A percentile compares a stretch with the other conserved stretches of the same genome.
Conservation (phyloP, 2,797 vertebrate genomes). For the Pseudopleuronectes americanus region DNA sequence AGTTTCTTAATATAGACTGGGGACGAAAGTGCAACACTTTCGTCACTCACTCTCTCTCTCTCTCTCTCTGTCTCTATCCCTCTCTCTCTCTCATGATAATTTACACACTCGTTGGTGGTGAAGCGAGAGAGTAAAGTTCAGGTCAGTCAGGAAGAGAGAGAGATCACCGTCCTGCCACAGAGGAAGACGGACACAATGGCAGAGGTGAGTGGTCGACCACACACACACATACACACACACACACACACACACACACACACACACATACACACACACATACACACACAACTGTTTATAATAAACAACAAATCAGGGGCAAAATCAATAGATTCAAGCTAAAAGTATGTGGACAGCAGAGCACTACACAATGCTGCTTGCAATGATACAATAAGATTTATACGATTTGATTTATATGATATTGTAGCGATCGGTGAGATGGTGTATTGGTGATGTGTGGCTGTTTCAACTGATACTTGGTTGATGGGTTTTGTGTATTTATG, state of each 20-base stretch:
- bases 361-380: too few relatives aligned
- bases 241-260: slow-evolving; percentile 7
- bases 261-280: slow-evolving; percentile 9
- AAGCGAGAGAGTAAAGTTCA: slow-evolving; percentile 59
- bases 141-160: slow-evolving; percentile 39
- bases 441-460: too few relatives aligned
- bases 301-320: not conserved
- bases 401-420: too few relatives aligned
- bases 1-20: not conserved
- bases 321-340: not conserved
- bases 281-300: not conserved
- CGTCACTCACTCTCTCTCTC: not conserved
- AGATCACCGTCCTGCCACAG: slow-evolving; percentile 53
- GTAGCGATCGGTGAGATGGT: too few relatives aligned
- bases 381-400: too few relatives aligned
- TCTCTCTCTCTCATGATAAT: not conserved
- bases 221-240: slow-evolving; percentile 16
- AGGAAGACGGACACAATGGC: slow-evolving; percentile 21
- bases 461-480: too few relatives aligned
- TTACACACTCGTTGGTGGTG: not conserved
- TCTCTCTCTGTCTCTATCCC: not conserved
- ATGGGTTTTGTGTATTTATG: too few relatives aligned
- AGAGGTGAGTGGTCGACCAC: slow-evolving; percentile 28
- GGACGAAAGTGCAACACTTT: not conserved
- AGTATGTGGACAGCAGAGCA: too few relatives aligned